Base-by-base conservation (phyloP, 2,888 invertebrate species). In the Mesochorus sp. region DNA sequence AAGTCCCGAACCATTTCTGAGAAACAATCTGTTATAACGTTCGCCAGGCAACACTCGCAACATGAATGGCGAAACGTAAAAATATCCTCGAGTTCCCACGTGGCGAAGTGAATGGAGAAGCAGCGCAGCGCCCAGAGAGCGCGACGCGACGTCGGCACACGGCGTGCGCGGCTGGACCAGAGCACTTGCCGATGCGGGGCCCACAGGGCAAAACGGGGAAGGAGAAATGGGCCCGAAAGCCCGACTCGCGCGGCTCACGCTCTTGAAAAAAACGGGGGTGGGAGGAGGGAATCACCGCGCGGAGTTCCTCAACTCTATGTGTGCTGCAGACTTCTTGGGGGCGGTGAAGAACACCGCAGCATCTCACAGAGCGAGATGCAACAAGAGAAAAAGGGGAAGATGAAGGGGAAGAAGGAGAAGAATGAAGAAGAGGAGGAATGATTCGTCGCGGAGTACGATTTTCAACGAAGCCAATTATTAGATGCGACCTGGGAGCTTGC, bases 401-500 rank as follows among this genome's bases (percentile, higher is more conserved):
- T 39, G 12, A 24, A 53, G n/a, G 61, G 24, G 44, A 59, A 51
- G 5, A 47, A 59, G 53, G 28, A 66, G 39, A 49, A 64, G 53
- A 76, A 72, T 19, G 62, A 68, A 42, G 55, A 61, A 66, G 77
- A 61, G 51, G 68, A 68, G 75, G 77, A 75, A 76, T 75, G 78
- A 83, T 81, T 91, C 90, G 90, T 90, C 89, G 90, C 90, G 90
- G 87, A 86, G 88, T 89, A 90, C 89, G 90, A 87, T 90, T 90
- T 90, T 90, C 89, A 89, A 89, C 90, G 87, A 87, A 90, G 88
- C 87, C 90, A 89, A 90, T 90, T 90, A 90, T 90, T 90, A 90
- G 90, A 89, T 84, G 88, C 87, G 88, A 88, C 85, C 85, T 84
- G 78, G 72, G 70, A 49, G 61, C 49, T 61, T 51, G 62, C 64